Conservation (phyloP, 2,888 invertebrate genomes). For the Clepsis dumicolana region DNA sequence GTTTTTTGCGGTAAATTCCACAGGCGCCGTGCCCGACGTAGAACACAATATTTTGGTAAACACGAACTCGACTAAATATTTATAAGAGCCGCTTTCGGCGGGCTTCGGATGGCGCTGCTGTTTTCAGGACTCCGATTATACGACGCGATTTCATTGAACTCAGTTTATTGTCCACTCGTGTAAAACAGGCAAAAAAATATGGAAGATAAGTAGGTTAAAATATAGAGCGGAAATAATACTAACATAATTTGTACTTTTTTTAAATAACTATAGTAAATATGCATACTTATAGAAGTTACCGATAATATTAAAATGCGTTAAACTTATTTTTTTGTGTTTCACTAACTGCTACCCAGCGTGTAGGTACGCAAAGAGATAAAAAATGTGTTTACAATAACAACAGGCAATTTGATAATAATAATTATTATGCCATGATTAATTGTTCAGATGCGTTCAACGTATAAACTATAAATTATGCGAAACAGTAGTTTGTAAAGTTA, state of each 20-base stretch:
- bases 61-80: conserved; percentile 1
- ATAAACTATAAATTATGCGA: conserved; percentile 16
- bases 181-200: background rate
- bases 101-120: background rate
- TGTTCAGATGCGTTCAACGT: no score
- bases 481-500: conserved; percentile 6
- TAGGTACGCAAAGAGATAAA: background rate
- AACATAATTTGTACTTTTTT: background rate
- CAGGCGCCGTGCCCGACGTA: background rate
- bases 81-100: background rate
- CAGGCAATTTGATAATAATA: background rate
- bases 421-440: background rate
- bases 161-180: background rate
- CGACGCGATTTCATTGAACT: background rate
- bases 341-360: no score
- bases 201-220: background rate
- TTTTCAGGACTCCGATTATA: background rate
- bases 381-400: background rate
- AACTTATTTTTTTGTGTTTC: no score
- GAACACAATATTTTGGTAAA: background rate
- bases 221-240: background rate
- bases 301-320: no score
- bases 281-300: no score
- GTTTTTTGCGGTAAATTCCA: background rate
- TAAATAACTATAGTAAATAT: no score